phyloP scores from a whole-genome alignment of 1,140 invertebrate species.

The Melanaphis sacchari region DNA sequence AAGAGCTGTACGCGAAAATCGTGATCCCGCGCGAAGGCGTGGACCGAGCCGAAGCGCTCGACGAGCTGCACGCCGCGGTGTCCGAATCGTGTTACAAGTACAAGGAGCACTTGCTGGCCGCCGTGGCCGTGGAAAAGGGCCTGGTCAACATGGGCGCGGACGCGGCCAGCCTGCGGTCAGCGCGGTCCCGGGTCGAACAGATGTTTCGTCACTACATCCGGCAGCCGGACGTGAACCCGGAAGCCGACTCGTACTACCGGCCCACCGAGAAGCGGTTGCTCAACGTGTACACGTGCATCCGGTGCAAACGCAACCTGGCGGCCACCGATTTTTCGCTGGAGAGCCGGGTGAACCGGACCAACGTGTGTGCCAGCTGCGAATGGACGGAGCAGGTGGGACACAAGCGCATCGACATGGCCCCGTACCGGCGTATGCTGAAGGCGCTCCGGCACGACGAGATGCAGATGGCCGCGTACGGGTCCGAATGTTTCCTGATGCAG shows the following conservation, averaged over 20 bases:
- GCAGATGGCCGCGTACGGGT: constrained; percentile 57
- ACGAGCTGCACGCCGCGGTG: constrained; percentile 68
- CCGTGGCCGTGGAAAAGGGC: constrained; percentile 71
- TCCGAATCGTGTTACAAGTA: constrained; percentile 66
- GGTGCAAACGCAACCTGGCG: constrained; percentile 59
- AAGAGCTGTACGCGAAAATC: constrained; percentile 67
- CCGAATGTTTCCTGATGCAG: constrained; percentile 59
- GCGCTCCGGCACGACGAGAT: constrained; percentile 59
- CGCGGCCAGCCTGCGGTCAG: constrained; percentile 65
- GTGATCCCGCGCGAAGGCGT: constrained; percentile 64
- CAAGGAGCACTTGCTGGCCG: constrained; percentile 67
- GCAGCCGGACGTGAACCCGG: constrained; percentile 59
- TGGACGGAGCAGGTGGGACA: constrained; percentile 59
- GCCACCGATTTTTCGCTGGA: constrained; percentile 58
- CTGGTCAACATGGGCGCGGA: constrained; percentile 67
- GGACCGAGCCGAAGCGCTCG: constrained; percentile 68
- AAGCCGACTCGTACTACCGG: constrained; percentile 41
- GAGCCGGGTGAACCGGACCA: constrained; percentile 56
- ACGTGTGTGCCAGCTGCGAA: constrained; percentile 59
- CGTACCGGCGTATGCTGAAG: constrained; percentile 59
- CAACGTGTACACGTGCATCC: constrained; percentile 58
- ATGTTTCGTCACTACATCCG: constrained; percentile 59
- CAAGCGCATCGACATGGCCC: constrained; percentile 60
- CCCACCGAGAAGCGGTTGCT: constrained; percentile 35
- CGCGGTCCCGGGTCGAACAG: constrained; percentile 68